Conservation (phyloP, 2,888 invertebrate species). For the Hipparchia semele region DNA sequence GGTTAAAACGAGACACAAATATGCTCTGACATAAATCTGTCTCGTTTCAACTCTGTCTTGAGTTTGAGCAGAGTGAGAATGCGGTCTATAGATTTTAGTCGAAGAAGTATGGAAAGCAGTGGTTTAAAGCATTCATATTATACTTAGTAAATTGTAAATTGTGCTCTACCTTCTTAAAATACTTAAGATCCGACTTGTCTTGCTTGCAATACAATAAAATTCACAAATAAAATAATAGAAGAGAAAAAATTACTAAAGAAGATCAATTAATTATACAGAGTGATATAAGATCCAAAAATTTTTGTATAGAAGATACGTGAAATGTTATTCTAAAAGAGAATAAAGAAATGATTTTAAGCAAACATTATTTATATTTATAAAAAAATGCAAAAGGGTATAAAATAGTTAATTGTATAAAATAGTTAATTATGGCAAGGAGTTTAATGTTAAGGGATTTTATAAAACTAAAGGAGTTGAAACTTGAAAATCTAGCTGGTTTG, state of each 20-base stretch:
- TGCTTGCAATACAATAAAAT: conserved; percentile 65
- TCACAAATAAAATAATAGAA: conserved; percentile 25
- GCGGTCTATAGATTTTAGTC: too few species aligned
- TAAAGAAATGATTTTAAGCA: background rate
- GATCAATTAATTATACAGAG: background rate
- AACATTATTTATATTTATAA: background rate
- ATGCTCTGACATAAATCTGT: too few species aligned
- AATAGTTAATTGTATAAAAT: background rate
- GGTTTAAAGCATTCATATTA: too few species aligned
- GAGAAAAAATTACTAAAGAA: background rate
- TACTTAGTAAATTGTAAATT: background rate
- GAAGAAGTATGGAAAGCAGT: too few species aligned
- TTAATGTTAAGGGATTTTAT: background rate
- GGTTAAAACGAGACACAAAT: too few species aligned
- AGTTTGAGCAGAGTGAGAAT: too few species aligned
- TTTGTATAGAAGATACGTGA: background rate
- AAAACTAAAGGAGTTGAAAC: background rate
- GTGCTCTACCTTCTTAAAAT: conserved; percentile 70
- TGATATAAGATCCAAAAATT: background rate
- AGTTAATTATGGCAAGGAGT: background rate
- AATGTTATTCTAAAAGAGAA: background rate
- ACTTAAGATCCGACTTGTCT: conserved; percentile 75
- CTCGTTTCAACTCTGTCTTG: too few species aligned
- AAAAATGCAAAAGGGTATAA: background rate
- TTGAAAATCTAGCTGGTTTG: background rate